A percentile compares a stretch with the other conserved stretches of the same genome.
phyloP scores from a whole-genome alignment of 2,888 invertebrate genomes.

The Sinohyriopsis cumingii region DNA sequence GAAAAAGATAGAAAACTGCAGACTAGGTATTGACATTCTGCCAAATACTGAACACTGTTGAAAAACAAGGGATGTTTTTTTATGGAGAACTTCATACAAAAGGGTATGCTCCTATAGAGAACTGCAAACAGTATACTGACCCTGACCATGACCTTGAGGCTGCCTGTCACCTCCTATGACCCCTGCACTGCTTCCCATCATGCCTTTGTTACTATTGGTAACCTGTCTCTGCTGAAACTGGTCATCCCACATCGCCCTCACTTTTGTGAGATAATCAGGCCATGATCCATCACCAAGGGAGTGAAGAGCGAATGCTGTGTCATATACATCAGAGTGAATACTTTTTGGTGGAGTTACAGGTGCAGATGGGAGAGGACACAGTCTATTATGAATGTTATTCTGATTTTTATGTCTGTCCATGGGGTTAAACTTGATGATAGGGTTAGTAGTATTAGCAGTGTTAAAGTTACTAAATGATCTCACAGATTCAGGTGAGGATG shows the following conservation, averaged over 20 bases:
- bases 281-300: slow-evolving; percentile 58
- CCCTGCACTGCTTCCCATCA: slow-evolving; percentile 35
- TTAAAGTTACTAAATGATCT: slow-evolving; percentile 6
- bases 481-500: background rate
- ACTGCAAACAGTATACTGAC: slow-evolving; percentile 20
- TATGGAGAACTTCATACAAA: too few species aligned
- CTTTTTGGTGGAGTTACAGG: slow-evolving; percentile 38
- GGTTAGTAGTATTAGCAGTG: slow-evolving; percentile 32
- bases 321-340: slow-evolving; percentile 68
- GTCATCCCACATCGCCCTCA: slow-evolving; percentile 66
- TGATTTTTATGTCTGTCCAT: slow-evolving; percentile 28
- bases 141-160: slow-evolving; percentile 9
- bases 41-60: too few species aligned
- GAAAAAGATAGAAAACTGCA: too few species aligned
- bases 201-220: slow-evolving; percentile 31
- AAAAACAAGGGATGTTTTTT: too few species aligned
- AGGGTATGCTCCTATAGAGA: too few species aligned
- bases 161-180: background rate
- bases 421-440: slow-evolving; percentile 36
- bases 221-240: slow-evolving; percentile 38
- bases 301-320: slow-evolving; percentile 69
- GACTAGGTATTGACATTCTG: too few species aligned
- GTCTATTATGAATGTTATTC: slow-evolving; percentile 6
- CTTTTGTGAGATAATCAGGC: slow-evolving; percentile 62
- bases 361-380: slow-evolving; percentile 10